These are phyloP conservation scores for Alauda arvensis DNA, from an alignment of 2,797 vertebrate genomes.

Conservation along the genomic window DNA sequence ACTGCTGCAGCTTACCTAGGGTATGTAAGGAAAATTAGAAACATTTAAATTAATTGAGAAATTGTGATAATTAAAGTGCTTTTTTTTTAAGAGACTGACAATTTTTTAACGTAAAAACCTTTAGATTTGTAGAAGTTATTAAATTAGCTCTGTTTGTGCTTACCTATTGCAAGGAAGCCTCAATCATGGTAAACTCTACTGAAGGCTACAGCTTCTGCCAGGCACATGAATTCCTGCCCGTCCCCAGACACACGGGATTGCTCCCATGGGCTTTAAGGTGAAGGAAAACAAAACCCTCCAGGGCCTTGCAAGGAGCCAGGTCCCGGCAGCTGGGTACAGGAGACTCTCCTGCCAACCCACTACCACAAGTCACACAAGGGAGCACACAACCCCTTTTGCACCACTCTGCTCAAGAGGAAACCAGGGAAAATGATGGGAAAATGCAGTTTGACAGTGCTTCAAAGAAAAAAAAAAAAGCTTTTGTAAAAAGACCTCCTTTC, in stretches of 20 bases:
- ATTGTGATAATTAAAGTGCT: background rate
- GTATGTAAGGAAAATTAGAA: background rate
- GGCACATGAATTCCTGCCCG: too few relatives aligned
- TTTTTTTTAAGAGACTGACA: background rate
- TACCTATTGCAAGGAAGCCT: background rate
- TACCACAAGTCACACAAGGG: too few relatives aligned
- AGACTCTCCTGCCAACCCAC: too few relatives aligned
- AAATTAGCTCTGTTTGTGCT: background rate
- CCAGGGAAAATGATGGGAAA: background rate
- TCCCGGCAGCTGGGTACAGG: rapidly evolving
- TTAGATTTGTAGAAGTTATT: background rate
- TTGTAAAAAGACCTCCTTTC: background rate
- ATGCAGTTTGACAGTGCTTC: background rate
- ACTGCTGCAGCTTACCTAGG: background rate
- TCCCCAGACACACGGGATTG: too few relatives aligned
- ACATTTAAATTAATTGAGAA: background rate
- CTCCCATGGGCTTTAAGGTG: background rate
- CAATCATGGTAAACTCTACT: rapidly evolving
- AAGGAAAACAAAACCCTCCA: background rate
- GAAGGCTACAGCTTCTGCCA: background rate
- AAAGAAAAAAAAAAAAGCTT: background rate
- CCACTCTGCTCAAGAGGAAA: background rate
- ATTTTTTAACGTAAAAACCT: background rate
- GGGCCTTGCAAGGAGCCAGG: background rate
- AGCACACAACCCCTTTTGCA: background rate